Percentiles rank a stretch among this genome's conserved stretches.
phyloP scores from a whole-genome alignment of 2,888 invertebrate species.

The Ophraella communa region DNA sequence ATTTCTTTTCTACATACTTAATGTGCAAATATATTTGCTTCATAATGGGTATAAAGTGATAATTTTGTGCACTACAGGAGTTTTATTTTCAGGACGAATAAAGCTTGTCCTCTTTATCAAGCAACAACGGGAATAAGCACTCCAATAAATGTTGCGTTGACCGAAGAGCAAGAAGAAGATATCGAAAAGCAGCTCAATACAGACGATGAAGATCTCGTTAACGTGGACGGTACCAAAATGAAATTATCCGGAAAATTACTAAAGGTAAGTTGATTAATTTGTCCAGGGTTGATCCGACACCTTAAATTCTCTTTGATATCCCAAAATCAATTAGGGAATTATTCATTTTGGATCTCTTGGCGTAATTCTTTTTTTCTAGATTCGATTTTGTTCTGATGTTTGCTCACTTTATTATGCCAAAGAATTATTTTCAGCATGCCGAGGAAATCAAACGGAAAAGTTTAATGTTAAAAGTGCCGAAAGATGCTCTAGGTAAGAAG shows the following conservation, averaged over 20 bases:
- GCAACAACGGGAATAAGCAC: slow-evolving; percentile 62
- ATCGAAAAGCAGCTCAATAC: slow-evolving; percentile 77
- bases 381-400: background rate
- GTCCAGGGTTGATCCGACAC: too few relatives aligned
- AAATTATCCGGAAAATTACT: slow-evolving; percentile 87
- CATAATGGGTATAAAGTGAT: too few relatives aligned
- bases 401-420: slow-evolving; percentile 2
- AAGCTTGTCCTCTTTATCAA: slow-evolving; percentile 94
- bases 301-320: too few relatives aligned
- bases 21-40: too few relatives aligned
- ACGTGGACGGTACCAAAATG: slow-evolving; percentile 94
- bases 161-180: slow-evolving; percentile 84
- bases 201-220: slow-evolving; percentile 86
- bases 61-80: too few relatives aligned
- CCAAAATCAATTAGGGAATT: too few relatives aligned
- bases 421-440: slow-evolving; percentile 69
- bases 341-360: too few relatives aligned
- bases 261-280: slow-evolving; percentile 68
- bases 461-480: slow-evolving; percentile 78
- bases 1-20: too few relatives aligned
- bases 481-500: slow-evolving; percentile 71
- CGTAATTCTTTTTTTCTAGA: slow-evolving; percentile 5
- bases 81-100: slow-evolving; percentile 81
- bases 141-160: slow-evolving; percentile 73
- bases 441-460: slow-evolving; percentile 85